Evolutionary conservation across 2,113 vertebrate species (phyloP), one percentile per base, ranked within the genome.

Genomic region (Phasianus colchicus): DNA sequence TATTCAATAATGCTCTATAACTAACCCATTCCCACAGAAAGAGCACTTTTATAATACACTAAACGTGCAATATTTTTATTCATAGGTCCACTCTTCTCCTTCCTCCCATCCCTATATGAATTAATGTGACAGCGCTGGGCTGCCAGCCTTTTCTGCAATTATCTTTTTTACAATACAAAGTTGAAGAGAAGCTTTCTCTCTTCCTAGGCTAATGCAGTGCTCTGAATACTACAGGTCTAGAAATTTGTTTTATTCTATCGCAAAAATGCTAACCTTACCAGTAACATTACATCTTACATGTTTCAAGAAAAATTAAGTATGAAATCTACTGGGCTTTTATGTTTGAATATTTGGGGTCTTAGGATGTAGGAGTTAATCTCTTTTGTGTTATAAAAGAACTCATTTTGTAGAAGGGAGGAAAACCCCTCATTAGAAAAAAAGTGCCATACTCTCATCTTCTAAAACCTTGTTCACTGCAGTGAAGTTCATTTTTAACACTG

Each of bases 401-500:
- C 9, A 52, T 94, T 90, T 92, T 83, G 42, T 47, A 66, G 11
- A 16, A 14, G 5, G 21, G 42, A 57, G 21, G 8, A 14, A 73
- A 90, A 64, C 36, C 20, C 29, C 30, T 77, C 21, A 40, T 19
- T 11, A 64, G 34, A 71, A 86, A 83, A 61, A 61, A 15, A 15
- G 38, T n/a, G 86, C 15, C 57, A 63, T 55, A 36, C 11, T 74
- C 32, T 83, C 60, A 34, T 83, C 54, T 86, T 50, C 43, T 67
- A 83, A 77, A 50, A n/a, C 16, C 48, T 83, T 69, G 15, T 14
- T 80, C 75, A 32, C 88, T 82, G 70, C 83, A 94, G 85, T 0
- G 0, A 80, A 88, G 54, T 85, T 90, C 90, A 91, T 93, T 93
- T 92, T 91, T 84, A 91, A 89, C 40, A 70, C 52, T 42, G 6